Conservation (phyloP, 1,140 invertebrate species). For the Pachypeltis micranthus region DNA sequence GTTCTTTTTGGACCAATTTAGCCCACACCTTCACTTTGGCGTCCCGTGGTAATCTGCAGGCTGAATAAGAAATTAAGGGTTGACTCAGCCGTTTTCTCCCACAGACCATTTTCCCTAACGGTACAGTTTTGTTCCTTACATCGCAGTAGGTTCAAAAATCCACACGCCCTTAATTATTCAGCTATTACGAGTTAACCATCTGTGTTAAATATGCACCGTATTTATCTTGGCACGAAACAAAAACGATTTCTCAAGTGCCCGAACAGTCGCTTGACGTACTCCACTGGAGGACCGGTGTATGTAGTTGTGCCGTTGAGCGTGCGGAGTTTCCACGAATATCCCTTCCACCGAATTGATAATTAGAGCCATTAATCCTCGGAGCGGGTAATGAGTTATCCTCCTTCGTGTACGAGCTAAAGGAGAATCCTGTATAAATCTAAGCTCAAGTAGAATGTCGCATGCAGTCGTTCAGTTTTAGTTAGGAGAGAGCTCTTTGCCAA, state of each 20-base stretch:
- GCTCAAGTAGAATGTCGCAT: background rate
- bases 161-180: too few species aligned
- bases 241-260: background rate
- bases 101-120: too few species aligned
- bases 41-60: too few species aligned
- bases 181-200: background rate
- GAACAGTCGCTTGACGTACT: background rate
- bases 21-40: too few species aligned
- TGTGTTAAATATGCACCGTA: background rate
- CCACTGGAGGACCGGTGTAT: too few species aligned
- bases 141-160: too few species aligned
- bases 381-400: background rate
- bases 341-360: background rate
- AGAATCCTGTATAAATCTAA: background rate
- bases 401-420: background rate
- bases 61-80: too few species aligned
- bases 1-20: too few species aligned
- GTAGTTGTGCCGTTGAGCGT: background rate
- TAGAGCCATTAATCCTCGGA: background rate
- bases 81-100: too few species aligned
- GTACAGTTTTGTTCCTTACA: too few species aligned
- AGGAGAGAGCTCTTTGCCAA: background rate
- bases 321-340: background rate
- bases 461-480: background rate
- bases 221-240: background rate